Conservation (phyloP, 2,113 vertebrate genomes). For the Microcebus lehilahytsara region DNA sequence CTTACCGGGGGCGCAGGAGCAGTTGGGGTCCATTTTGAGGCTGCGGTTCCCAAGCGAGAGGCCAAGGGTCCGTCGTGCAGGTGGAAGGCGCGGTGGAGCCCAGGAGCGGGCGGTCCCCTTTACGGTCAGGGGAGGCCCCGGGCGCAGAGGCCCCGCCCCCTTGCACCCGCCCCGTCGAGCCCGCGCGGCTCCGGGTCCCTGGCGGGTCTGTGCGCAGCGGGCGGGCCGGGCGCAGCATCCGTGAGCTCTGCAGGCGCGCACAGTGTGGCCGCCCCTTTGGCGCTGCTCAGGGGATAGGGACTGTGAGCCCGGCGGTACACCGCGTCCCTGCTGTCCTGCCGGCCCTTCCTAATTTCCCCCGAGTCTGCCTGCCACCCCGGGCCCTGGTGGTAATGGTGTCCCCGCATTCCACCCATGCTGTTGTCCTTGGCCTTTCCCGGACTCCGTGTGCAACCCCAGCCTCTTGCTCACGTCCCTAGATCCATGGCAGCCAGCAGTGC, state of each 20-base stretch:
- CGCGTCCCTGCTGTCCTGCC: background rate
- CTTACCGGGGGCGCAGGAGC: slow-evolving; percentile 38
- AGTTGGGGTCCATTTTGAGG: background rate
- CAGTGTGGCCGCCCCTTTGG: background rate
- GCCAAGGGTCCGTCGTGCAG: fast-evolving
- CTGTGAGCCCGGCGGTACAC: too few species aligned
- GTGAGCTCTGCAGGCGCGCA: fast-evolving
- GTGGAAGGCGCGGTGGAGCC: background rate
- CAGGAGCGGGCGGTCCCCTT: background rate
- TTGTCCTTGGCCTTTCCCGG: background rate
- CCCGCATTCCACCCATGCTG: fast-evolving
- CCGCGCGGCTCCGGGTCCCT: fast-evolving
- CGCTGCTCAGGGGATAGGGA: fast-evolving
- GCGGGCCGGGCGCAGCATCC: background rate
- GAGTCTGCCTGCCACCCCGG: too few species aligned
- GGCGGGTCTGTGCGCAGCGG: background rate
- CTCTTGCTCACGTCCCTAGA: background rate
- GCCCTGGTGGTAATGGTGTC: too few species aligned
- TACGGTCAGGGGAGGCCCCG: background rate
- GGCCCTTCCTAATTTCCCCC: background rate
- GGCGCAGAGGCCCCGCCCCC: background rate
- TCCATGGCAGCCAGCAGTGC: background rate
- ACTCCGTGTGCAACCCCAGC: too few species aligned
- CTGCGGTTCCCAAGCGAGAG: fast-evolving
- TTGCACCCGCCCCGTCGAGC: background rate